Evolutionary conservation across 1,140 invertebrate genomes (phyloP).

Genomic region (Homarus americanus): DNA sequence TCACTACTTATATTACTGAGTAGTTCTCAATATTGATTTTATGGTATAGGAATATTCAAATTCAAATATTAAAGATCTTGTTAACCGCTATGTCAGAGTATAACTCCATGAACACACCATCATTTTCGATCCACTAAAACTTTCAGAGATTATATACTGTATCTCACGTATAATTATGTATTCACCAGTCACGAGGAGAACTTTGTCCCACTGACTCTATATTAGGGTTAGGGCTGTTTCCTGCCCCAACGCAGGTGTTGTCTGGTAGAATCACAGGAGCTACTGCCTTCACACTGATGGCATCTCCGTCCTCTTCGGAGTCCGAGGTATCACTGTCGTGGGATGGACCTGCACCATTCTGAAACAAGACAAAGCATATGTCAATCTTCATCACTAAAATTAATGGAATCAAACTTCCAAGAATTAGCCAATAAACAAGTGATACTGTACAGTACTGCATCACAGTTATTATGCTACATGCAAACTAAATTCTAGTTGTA

Average conservation of each 20-base stretch:
- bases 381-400: not conserved
- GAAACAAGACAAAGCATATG: not conserved
- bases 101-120: not conserved
- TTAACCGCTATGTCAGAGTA: not conserved
- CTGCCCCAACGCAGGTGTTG: not conserved
- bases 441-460: too few species aligned
- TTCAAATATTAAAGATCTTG: not conserved
- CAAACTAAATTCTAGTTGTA: too few species aligned
- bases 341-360: slow-evolving; percentile 57
- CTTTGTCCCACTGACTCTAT: not conserved
- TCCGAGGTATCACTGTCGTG: slow-evolving; percentile 62
- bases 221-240: not conserved
- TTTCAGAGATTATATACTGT: not conserved
- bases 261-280: slow-evolving; percentile 17
- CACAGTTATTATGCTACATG: too few species aligned
- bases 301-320: slow-evolving; percentile 42
- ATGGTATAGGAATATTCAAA: not conserved
- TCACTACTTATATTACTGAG: not conserved
- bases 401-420: too few species aligned
- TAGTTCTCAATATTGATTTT: not conserved
- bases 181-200: slow-evolving; percentile 7
- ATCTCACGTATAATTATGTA: not conserved
- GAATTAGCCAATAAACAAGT: too few species aligned
- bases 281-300: slow-evolving; percentile 44
- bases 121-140: not conserved